A percentile compares a stretch with the other conserved stretches of the same genome.
phyloP scores from a whole-genome alignment of 2,888 invertebrate genomes.

The Tetragonula carbonaria region DNA sequence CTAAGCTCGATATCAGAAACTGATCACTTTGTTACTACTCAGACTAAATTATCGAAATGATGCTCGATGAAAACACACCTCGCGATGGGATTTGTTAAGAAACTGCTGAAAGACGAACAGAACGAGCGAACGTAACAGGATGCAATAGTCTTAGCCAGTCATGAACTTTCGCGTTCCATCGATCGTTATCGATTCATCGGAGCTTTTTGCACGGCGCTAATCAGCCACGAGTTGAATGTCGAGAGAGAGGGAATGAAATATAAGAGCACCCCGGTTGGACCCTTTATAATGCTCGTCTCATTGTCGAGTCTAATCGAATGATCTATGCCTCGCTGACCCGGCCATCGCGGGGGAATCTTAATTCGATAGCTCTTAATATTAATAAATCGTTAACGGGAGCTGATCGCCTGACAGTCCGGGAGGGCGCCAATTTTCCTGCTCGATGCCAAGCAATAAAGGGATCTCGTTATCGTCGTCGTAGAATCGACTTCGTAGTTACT shows the following conservation, averaged over 20 bases:
- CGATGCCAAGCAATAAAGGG: neutral
- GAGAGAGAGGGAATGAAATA: conserved; percentile 62
- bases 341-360: conserved; percentile 63
- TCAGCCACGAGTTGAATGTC: conserved; percentile 70
- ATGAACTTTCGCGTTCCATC: conserved; percentile 57
- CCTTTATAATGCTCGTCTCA: conserved; percentile 51
- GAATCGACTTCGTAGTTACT: conserved; percentile 3
- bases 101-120: neutral
- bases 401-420: neutral
- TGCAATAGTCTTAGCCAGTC: conserved; percentile 28
- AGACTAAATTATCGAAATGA: neutral
- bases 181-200: conserved; percentile 67
- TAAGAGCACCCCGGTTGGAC: conserved; percentile 44
- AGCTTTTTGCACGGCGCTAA: conserved; percentile 61
- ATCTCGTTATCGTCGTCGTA: conserved; percentile 14
- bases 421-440: neutral
- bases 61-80: too few relatives aligned
- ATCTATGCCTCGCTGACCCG: conserved; percentile 67
- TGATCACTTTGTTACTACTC: too few relatives aligned
- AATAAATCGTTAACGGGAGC: conserved; percentile 56
- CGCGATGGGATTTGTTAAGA: neutral
- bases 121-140: conserved; percentile 40
- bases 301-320: conserved; percentile 68
- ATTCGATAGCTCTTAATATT: conserved; percentile 67
- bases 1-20: too few relatives aligned